Evolutionary conservation across 2,797 vertebrate genomes (phyloP).

Genomic region (Sebastes matsubarae): DNA sequence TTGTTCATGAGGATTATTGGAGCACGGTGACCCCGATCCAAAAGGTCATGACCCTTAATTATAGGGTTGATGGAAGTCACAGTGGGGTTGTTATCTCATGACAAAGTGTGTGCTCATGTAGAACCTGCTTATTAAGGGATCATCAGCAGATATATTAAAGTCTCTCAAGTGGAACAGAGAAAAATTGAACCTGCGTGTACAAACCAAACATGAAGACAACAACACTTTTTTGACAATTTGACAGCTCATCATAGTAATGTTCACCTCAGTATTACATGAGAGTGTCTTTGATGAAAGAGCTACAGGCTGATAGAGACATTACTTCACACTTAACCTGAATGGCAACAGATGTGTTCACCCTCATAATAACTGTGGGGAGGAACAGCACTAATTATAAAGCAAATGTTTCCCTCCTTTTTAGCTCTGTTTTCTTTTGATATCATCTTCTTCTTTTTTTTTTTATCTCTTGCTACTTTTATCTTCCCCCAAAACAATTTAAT

Average conservation of each 20-base stretch:
- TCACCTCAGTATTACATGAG: background rate
- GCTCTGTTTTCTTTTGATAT: background rate
- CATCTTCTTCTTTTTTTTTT: background rate
- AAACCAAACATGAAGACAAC: background rate
- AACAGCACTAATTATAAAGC: background rate
- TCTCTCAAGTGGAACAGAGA: background rate
- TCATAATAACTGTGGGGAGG: background rate
- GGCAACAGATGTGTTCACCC: conserved; percentile 1
- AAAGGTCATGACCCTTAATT: conserved; percentile 15
- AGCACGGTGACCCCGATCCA: background rate
- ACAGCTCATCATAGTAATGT: background rate
- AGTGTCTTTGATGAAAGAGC: background rate
- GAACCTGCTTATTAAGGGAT: background rate
- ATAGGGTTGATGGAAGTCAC: background rate
- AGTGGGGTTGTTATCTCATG: background rate
- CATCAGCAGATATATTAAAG: background rate
- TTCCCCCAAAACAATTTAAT: background rate
- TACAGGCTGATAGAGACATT: background rate
- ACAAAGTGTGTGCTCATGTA: background rate
- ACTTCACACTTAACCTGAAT: conserved; percentile 9
- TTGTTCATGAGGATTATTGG: background rate
- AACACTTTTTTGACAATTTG: background rate
- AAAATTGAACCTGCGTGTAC: background rate
- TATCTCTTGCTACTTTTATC: background rate
- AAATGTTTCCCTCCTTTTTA: background rate